Evolutionary conservation across 2,797 vertebrate species (phyloP).

Genomic region (Dendrocincla fuliginosa): DNA sequence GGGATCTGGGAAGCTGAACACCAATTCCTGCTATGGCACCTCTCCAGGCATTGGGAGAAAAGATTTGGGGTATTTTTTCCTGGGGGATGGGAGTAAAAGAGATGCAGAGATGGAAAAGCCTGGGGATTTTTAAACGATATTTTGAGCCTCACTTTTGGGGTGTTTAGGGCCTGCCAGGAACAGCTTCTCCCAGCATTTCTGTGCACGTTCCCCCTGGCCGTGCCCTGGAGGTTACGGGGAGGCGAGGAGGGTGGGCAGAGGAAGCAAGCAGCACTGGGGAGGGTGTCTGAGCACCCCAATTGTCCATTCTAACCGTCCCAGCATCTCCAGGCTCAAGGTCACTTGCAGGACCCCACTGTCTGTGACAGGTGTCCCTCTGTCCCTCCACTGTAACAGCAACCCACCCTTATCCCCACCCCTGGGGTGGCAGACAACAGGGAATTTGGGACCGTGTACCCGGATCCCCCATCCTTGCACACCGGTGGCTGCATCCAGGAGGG

Average conservation of each 20-base stretch:
- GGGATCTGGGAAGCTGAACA: not conserved
- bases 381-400: not conserved
- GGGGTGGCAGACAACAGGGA: fast-evolving
- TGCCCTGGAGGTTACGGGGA: not conserved
- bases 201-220: fast-evolving
- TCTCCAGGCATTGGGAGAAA: fast-evolving
- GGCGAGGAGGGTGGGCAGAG: not conserved
- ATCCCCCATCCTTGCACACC: not conserved
- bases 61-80: not conserved
- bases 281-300: not conserved
- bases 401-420: fast-evolving
- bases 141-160: not conserved
- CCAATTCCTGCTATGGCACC: fast-evolving
- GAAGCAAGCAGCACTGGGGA: not conserved
- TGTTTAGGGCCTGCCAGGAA: not conserved
- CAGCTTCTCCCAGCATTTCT: not conserved
- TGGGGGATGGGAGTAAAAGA: not conserved
- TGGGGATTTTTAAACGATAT: not conserved
- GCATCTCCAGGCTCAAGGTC: not conserved
- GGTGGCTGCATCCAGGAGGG: not conserved
- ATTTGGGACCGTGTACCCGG: fast-evolving
- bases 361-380: not conserved
- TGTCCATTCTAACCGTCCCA: not conserved
- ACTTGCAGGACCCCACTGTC: not conserved
- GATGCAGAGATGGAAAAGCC: not conserved